phyloP scores from a whole-genome alignment of 2,888 invertebrate species.

The Anarsia innoxiella region DNA sequence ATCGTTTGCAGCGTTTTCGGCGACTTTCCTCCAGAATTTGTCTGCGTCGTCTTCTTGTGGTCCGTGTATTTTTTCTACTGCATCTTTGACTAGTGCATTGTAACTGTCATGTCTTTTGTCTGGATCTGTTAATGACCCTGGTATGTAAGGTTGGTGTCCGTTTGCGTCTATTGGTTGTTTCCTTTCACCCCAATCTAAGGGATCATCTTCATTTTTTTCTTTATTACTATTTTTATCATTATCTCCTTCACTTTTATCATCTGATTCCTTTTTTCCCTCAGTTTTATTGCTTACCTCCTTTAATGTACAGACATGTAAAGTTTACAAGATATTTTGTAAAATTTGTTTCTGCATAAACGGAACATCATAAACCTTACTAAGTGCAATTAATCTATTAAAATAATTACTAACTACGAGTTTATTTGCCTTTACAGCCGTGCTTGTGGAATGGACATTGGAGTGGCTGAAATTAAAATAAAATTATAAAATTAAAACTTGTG shows the following conservation, averaged over 20 bases:
- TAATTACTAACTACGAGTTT: conserved; percentile 25
- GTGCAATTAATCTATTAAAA: conserved; percentile 1
- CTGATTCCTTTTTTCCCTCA: conserved; percentile 17
- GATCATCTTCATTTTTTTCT: conserved; percentile 29
- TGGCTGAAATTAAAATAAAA: conserved; percentile 49
- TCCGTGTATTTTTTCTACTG: conserved; percentile 59
- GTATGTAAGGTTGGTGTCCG: conserved; percentile 66
- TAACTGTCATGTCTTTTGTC: conserved; percentile 66
- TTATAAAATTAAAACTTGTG: too few species aligned
- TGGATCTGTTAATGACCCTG: conserved; percentile 72
- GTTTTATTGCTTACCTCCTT: conserved; percentile 41
- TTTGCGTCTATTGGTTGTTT: conserved; percentile 46
- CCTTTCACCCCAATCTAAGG: conserved; percentile 39
- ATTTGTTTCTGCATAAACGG: too few species aligned
- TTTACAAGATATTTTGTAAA: too few species aligned
- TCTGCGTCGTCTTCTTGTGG: conserved; percentile 55
- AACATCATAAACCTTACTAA: too few species aligned
- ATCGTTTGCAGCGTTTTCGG: conserved; percentile 53
- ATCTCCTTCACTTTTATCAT: conserved; percentile 20
- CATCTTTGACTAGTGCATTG: conserved; percentile 53
- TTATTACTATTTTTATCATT: conserved; percentile 15
- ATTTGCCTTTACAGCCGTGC: conserved; percentile 27
- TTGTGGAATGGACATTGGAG: conserved; percentile 48
- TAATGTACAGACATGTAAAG: conserved; percentile 66
- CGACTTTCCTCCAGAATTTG: conserved; percentile 64